Base-by-base conservation (phyloP, 2,113 vertebrate genomes). In the Malurus melanocephalus region DNA sequence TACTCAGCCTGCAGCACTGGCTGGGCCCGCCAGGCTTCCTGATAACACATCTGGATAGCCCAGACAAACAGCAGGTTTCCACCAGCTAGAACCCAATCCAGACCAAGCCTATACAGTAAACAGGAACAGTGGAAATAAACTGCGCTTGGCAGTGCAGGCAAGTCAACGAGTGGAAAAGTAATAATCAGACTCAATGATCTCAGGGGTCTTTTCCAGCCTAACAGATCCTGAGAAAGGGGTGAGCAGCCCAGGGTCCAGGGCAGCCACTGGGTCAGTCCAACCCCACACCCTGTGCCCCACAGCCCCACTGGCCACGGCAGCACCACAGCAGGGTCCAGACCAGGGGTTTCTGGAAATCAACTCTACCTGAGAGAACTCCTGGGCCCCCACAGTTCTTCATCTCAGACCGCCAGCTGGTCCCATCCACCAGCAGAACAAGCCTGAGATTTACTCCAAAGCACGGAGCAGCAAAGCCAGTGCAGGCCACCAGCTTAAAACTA, bases 41-140 rank as follows among this genome's bases (percentile, higher is more conserved):
- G 27, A 0, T 13, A 43, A 26, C 32, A 9, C 6, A 26, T 3
- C 16, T 15, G 42, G n/a, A 53, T 2, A 33, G 22, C 20, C 23
- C 73, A 57, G 40, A 27, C 8, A 62, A 69, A 45, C 14, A 33
- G 72, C 49, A 43, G 33, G 22, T 42, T 40, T 33, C 17, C 0
- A 3, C 33, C 0, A 0, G 11, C 33, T 74, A 5, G 0, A 71
- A 46, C 3, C 35, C 28, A 16, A 24, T 6, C 16, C 1, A 2
- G 26, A 7, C n/a, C 48, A 33, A 40, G 22, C 13, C 42, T 26
- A 21, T 8, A 20, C 46, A 74, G 69, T 7, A 48, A 72, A 18
- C 8, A 4, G 27, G 10, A 67, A 12, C 22, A 40, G 24, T 4
- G 45, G 9, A 52, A 32, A 6, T 16, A 21, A 6, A 23, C 20